Evolutionary conservation across 1,140 invertebrate species (phyloP).

Genomic region (Listronotus bonariensis): DNA sequence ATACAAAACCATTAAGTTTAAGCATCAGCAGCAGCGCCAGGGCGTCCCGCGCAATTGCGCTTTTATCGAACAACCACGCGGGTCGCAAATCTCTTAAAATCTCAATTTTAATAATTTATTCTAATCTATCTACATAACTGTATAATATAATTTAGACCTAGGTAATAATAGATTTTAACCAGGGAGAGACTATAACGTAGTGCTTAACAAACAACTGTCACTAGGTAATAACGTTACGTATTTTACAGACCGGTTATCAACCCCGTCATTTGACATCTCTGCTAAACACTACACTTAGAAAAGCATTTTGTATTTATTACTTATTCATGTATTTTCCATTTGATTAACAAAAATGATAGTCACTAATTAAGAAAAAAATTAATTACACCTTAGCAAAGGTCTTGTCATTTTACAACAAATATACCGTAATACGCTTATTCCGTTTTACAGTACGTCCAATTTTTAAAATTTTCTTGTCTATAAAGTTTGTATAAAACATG

Average conservation of each 20-base stretch:
- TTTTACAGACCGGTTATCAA: not conserved
- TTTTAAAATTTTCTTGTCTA: too few species aligned
- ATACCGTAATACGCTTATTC: too few species aligned
- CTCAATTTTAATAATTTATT: conserved; percentile 36
- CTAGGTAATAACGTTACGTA: conserved; percentile 27
- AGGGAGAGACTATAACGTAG: conserved; percentile 47
- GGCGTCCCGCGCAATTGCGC: conserved; percentile 8
- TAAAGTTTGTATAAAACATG: too few species aligned
- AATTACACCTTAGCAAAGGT: too few species aligned
- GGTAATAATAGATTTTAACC: conserved; percentile 48
- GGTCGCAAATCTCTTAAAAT: conserved; percentile 21
- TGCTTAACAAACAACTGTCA: conserved; percentile 37
- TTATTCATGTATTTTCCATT: too few species aligned
- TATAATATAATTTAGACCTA: conserved; percentile 53
- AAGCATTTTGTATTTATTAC: not conserved
- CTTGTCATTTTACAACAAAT: too few species aligned
- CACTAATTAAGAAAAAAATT: too few species aligned
- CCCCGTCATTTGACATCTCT: conserved; percentile 4
- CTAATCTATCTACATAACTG: conserved; percentile 48
- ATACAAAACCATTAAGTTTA: conserved; percentile 37
- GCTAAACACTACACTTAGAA: not conserved
- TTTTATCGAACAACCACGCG: conserved; percentile 6
- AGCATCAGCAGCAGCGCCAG: conserved; percentile 29
- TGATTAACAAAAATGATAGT: too few species aligned
- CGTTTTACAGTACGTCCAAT: too few species aligned